A percentile compares a stretch with the other conserved stretches of the same genome.
These are phyloP conservation scores for Rhynchotus rufescens DNA, from an alignment of 2,797 vertebrate species.

Conservation along the genomic window DNA sequence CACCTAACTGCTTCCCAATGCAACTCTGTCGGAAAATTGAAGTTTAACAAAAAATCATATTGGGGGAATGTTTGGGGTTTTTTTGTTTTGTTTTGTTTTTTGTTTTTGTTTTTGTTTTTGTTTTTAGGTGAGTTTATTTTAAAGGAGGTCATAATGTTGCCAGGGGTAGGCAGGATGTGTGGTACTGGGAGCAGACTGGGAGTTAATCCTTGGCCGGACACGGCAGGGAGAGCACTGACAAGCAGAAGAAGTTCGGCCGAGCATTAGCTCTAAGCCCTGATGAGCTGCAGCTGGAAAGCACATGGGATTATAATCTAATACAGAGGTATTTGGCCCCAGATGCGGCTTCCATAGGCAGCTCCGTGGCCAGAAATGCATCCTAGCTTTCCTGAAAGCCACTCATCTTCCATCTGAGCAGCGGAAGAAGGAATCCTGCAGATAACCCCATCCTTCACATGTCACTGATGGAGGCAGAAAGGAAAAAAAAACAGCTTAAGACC, in stretches of 20 bases:
- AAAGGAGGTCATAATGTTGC: background rate
- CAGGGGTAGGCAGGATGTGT: background rate
- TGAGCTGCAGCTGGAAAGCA: background rate
- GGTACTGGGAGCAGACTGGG: background rate
- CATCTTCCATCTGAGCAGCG: background rate
- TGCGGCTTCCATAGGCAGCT: background rate
- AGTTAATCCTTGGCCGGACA: background rate
- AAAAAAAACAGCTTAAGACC: background rate
- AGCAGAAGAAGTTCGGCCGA: background rate
- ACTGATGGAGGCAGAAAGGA: background rate
- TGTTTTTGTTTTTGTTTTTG: background rate
- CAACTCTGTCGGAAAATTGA: background rate
- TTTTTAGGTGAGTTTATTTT: background rate
- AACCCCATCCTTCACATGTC: background rate
- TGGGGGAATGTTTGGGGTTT: background rate
- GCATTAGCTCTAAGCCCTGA: background rate
- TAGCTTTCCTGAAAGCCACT: background rate
- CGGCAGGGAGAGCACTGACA: background rate
- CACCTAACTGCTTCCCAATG: background rate
- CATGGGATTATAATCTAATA: background rate
- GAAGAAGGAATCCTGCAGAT: background rate
- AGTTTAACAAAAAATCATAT: background rate
- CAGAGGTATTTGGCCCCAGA: accelerated
- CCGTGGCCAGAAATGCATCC: background rate
- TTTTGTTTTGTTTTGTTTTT: background rate